Conservation (phyloP, 2,113 vertebrate genomes). For the Syngnathus scovelli region DNA sequence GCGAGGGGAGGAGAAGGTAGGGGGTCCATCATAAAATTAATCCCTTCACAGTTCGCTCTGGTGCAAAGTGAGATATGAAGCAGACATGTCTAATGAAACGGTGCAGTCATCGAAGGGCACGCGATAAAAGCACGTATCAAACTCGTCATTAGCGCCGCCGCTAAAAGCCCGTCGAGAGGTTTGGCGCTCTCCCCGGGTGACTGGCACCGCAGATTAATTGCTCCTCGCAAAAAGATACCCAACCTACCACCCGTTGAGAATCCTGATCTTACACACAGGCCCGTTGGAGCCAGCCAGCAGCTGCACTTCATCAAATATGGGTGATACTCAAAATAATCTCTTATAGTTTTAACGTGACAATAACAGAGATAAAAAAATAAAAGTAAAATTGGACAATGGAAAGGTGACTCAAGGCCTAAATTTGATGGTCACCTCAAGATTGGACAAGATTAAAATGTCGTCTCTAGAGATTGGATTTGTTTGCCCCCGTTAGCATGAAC, state of each 20-base stretch:
- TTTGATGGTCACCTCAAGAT: background rate
- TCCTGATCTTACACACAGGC: no score
- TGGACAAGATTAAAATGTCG: background rate
- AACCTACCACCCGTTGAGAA: slow-evolving; percentile 3
- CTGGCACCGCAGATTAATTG: slow-evolving; percentile 48
- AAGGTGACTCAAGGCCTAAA: background rate
- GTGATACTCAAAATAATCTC: no score
- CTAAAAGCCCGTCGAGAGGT: slow-evolving; percentile 53
- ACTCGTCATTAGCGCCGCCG: slow-evolving; percentile 62
- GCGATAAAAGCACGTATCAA: slow-evolving; percentile 65
- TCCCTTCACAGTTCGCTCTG: slow-evolving; percentile 69
- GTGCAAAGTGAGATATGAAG: slow-evolving; percentile 71
- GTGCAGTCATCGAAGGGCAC: slow-evolving; percentile 63
- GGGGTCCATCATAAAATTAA: slow-evolving; percentile 70
- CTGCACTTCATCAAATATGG: no score
- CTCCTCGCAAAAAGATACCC: slow-evolving; percentile 18
- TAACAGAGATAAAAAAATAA: background rate
- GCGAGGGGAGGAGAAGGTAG: slow-evolving; percentile 46
- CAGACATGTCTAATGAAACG: slow-evolving; percentile 67
- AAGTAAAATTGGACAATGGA: background rate
- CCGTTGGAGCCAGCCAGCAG: no score
- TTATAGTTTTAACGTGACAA: no score
- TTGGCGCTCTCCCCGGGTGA: slow-evolving; percentile 42
- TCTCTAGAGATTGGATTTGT: background rate
- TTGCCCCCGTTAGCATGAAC: slow-evolving; percentile 11